Percentiles rank a stretch among this genome's conserved stretches.
Conservation (phyloP, 2,797 vertebrate genomes). For the Gadopsis bispinosus region DNA sequence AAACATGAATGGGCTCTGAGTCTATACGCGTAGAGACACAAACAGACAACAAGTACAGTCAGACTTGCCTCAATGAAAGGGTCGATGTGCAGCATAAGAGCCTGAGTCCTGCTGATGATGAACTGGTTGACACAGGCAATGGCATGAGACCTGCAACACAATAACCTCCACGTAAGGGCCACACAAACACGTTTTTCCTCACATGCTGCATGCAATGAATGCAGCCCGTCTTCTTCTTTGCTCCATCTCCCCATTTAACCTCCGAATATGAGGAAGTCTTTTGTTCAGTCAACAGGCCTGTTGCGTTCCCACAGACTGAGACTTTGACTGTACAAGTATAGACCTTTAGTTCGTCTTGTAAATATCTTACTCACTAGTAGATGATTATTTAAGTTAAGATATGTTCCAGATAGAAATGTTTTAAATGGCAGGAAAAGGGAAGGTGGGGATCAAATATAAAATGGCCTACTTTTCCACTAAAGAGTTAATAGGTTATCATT, state of each 20-base stretch:
- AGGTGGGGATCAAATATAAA: background rate
- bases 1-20: background rate
- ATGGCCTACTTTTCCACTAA: background rate
- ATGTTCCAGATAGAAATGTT: background rate
- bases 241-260: background rate
- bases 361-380: background rate
- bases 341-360: no score
- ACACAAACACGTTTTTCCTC: slow-evolving; percentile 39
- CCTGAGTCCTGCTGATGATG: slow-evolving; percentile 98
- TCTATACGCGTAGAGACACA: background rate
- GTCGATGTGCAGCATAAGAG: slow-evolving; percentile 97
- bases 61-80: slow-evolving; percentile 93
- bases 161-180: slow-evolving; percentile 33
- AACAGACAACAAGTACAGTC: slow-evolving; percentile 5
- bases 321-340: background rate
- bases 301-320: background rate
- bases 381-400: background rate
- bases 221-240: slow-evolving; percentile 36
- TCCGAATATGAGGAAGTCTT: slow-evolving; percentile 16
- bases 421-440: background rate
- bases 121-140: slow-evolving; percentile 98
- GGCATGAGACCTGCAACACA: slow-evolving; percentile 92
- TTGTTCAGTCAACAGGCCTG: background rate
- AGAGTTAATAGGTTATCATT: background rate
- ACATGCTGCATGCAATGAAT: slow-evolving; percentile 55